Conservation (phyloP, 2,797 vertebrate species). For the Coracias cyanogaster region DNA sequence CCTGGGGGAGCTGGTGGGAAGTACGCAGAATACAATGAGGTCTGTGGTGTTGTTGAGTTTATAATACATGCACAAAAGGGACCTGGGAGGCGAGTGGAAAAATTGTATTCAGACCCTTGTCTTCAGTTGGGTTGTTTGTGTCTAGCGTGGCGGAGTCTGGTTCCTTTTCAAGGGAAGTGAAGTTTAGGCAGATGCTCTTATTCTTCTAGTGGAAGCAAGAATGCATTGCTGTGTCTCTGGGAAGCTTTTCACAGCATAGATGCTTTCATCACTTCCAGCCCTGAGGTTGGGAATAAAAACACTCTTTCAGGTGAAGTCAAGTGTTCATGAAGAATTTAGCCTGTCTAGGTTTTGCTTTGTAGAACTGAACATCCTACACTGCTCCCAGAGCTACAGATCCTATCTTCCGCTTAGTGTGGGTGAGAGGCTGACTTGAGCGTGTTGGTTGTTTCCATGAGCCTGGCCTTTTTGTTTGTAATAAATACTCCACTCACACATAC, state of each 20-base stretch:
- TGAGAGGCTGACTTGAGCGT: not conserved
- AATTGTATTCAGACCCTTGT: not conserved
- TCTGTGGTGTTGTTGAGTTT: not conserved
- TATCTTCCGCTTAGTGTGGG: not conserved
- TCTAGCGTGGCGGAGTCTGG: not conserved
- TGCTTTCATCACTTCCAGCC: not conserved
- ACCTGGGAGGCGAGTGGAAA: not conserved
- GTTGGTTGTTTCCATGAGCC: not conserved
- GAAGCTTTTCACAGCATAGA: not conserved
- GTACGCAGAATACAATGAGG: not conserved
- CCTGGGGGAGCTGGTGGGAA: not conserved
- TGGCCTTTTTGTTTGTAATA: not conserved
- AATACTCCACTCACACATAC: not conserved
- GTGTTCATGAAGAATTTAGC: conserved; percentile 15
- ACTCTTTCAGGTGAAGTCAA: conserved; percentile 19
- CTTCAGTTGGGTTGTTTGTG: not conserved
- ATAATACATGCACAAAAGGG: not conserved
- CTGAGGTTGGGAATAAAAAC: not conserved
- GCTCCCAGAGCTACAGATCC: not conserved
- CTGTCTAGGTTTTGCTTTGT: not conserved
- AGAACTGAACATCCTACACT: not conserved
- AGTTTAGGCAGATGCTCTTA: not conserved
- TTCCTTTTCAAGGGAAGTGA: not conserved
- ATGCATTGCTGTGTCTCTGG: not conserved
- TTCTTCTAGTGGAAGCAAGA: not conserved